phyloP scores from a whole-genome alignment of 2,888 invertebrate species.

The Dione vanillae region DNA sequence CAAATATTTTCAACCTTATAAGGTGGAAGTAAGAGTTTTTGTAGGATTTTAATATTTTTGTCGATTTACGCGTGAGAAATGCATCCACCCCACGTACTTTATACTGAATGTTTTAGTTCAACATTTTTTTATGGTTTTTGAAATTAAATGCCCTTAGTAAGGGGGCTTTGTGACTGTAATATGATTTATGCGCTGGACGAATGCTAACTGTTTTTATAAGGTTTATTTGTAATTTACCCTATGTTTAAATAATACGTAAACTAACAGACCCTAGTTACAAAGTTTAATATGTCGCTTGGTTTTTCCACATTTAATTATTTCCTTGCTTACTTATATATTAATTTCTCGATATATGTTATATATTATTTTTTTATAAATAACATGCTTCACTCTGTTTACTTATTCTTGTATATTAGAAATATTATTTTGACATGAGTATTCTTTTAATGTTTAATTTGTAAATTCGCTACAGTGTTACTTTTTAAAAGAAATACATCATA shows the following conservation, averaged over 20 bases:
- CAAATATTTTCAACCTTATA: constrained; percentile 25
- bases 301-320: background rate
- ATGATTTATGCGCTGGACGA: constrained; percentile 10
- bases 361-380: too few species aligned
- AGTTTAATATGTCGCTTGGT: background rate
- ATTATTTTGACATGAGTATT: too few species aligned
- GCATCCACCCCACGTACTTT: constrained; percentile 24
- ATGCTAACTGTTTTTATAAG: constrained; percentile 11
- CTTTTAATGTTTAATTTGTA: too few species aligned
- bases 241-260: background rate
- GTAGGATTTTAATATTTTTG: constrained; percentile 11
- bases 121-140: constrained; percentile 37
- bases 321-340: background rate
- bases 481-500: too few species aligned
- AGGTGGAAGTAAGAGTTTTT: background rate
- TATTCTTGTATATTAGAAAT: too few species aligned
- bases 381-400: too few species aligned
- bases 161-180: constrained; percentile 22
- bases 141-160: constrained; percentile 23
- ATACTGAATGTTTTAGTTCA: constrained; percentile 30
- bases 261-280: background rate
- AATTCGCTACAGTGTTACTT: too few species aligned
- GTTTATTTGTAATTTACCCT: constrained; percentile 13
- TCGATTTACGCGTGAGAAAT: constrained; percentile 33
- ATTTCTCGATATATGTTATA: background rate